phyloP scores from a whole-genome alignment of 2,888 invertebrate species.

The Slavum lentiscoides region DNA sequence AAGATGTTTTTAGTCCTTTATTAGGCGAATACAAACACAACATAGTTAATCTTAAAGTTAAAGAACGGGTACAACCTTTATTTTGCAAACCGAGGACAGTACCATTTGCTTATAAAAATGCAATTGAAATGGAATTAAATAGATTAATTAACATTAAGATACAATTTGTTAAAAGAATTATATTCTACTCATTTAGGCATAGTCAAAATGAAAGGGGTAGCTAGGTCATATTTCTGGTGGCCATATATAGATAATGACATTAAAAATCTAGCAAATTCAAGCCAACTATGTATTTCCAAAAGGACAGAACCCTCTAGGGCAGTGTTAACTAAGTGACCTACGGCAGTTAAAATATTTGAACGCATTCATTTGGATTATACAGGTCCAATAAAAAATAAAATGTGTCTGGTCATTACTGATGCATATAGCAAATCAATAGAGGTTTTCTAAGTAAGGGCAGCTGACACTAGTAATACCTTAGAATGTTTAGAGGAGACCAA shows the following conservation, averaged over 20 bases:
- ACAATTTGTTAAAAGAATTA: conserved; percentile 56
- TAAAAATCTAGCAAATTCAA: conserved; percentile 56
- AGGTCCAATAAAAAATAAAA: conserved; percentile 31
- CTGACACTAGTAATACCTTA: background rate
- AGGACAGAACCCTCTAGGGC: background rate
- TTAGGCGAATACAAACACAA: background rate
- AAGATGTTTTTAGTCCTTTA: background rate
- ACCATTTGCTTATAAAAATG: conserved; percentile 51
- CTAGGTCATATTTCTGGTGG: conserved; percentile 57
- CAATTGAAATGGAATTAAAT: conserved; percentile 54
- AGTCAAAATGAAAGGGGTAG: conserved; percentile 57
- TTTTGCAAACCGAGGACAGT: too few relatives aligned
- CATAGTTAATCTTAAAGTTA: conserved; percentile 54
- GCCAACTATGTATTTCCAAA: conserved; percentile 55
- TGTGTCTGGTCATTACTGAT: conserved; percentile 10
- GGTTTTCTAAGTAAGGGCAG: background rate
- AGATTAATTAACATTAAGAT: conserved; percentile 30
- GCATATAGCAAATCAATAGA: conserved; percentile 32
- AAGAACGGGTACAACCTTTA: conserved; percentile 56
- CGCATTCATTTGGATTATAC: too few relatives aligned
- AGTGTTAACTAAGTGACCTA: background rate
- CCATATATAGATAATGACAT: conserved; percentile 57
- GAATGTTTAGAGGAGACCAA: background rate
- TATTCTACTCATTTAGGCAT: conserved; percentile 57
- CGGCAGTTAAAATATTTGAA: background rate